A percentile compares a stretch with the other conserved stretches of the same genome.
phyloP scores from a whole-genome alignment of 1,140 invertebrate species.

The Scaptodrosophila lebanonensis region DNA sequence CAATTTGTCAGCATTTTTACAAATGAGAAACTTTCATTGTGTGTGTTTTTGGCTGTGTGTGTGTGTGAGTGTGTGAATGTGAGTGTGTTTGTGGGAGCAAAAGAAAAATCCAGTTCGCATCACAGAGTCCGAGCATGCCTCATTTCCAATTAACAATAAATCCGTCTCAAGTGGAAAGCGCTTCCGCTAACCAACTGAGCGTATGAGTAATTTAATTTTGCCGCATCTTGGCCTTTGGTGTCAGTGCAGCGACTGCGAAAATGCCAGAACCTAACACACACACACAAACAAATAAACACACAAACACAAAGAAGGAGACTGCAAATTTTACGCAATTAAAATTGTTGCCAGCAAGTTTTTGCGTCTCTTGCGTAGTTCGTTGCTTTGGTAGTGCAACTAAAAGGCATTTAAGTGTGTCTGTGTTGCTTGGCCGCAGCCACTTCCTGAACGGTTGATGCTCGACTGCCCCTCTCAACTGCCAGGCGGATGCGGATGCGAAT shows the following conservation, averaged over 20 bases:
- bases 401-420: slow-evolving; percentile 51
- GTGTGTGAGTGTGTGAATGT: background rate
- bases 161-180: slow-evolving; percentile 37
- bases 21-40: slow-evolving; percentile 18
- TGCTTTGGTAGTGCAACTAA: slow-evolving; percentile 35
- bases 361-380: slow-evolving; percentile 1
- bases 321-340: slow-evolving; percentile 73
- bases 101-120: slow-evolving; percentile 61
- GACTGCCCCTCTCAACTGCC: slow-evolving; percentile 44
- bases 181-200: slow-evolving; percentile 56
- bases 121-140: slow-evolving; percentile 68
- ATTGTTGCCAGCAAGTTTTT: slow-evolving; percentile 69
- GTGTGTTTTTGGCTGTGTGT: background rate
- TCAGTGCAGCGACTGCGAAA: slow-evolving; percentile 31
- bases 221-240: slow-evolving; percentile 64
- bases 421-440: slow-evolving; percentile 55
- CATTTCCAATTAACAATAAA: slow-evolving; percentile 74
- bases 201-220: slow-evolving; percentile 74
- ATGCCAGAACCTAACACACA: slow-evolving; percentile 17
- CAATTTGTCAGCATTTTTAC: slow-evolving; percentile 67
- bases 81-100: slow-evolving; percentile 3
- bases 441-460: slow-evolving; percentile 61
- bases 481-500: slow-evolving; percentile 29
- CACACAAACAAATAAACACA: slow-evolving; percentile 3
- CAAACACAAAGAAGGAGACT: slow-evolving; percentile 23